These are phyloP conservation scores for Spialia ferax DNA, from an alignment of 2,888 invertebrate species.

Conservation along the genomic window DNA sequence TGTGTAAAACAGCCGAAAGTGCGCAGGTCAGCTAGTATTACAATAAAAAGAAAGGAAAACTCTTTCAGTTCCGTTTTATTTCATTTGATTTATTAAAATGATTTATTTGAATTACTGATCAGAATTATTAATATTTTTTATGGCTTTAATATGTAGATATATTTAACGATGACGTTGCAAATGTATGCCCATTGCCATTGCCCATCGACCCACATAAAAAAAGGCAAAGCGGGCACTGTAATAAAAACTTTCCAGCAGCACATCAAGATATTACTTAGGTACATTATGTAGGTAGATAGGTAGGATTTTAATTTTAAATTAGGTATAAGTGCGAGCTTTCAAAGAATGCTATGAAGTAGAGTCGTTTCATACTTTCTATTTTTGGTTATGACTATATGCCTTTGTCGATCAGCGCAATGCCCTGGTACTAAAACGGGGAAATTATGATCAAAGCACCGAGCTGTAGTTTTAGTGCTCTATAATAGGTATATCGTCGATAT, in stretches of 20 bases:
- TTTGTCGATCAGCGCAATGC: slow-evolving; percentile 26
- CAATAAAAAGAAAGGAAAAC: no score
- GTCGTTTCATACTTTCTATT: slow-evolving; percentile 35
- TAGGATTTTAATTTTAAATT: slow-evolving; percentile 35
- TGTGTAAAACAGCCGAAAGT: no score
- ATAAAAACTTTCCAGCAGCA: slow-evolving; percentile 36
- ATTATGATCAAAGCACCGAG: slow-evolving; percentile 31
- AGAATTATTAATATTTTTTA: no score
- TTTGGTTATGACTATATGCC: slow-evolving; percentile 30
- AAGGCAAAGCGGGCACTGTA: slow-evolving; percentile 21
- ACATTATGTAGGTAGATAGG: no score
- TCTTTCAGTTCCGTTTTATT: no score
- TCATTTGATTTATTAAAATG: no score
- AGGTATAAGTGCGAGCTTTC: slow-evolving; percentile 33
- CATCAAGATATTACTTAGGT: slow-evolving; percentile 32
- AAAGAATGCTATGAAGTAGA: slow-evolving; percentile 11
- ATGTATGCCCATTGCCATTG: slow-evolving; percentile 28
- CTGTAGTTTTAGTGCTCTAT: neutral
- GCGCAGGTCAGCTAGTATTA: no score
- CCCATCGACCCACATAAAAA: slow-evolving; percentile 34
- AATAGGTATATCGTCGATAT: no score
- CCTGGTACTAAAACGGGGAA: slow-evolving; percentile 35
- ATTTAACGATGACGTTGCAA: slow-evolving; percentile 32
- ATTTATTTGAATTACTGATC: no score
- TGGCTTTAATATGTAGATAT: no score